Percentiles rank a stretch among this genome's conserved stretches.
Conservation (phyloP, 2,888 invertebrate genomes). For the Oeneis ivallda region DNA sequence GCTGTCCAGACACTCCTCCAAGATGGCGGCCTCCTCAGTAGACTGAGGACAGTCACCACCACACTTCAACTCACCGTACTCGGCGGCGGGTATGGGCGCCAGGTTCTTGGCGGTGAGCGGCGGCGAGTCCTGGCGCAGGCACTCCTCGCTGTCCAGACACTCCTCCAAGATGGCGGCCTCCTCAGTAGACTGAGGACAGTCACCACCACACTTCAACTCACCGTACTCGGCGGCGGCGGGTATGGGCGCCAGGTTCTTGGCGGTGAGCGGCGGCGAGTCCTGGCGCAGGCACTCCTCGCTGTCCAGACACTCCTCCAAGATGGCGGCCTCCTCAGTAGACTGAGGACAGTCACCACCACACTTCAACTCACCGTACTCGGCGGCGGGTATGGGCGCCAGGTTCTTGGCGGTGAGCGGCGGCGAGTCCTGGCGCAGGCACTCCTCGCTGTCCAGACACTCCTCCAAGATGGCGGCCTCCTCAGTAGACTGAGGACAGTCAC, state of each 20-base stretch:
- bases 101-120: slow-evolving; percentile 48
- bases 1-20: slow-evolving; percentile 57
- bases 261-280: slow-evolving; percentile 46
- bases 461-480: background rate
- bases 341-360: no score
- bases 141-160: slow-evolving; percentile 47
- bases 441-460: background rate
- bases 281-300: slow-evolving; percentile 41
- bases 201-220: background rate
- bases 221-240: slow-evolving; percentile 58
- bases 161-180: slow-evolving; percentile 58
- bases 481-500: no score
- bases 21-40: slow-evolving; percentile 49
- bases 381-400: no score
- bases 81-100: slow-evolving; percentile 53
- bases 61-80: slow-evolving; percentile 51
- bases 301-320: slow-evolving; percentile 59
- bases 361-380: no score
- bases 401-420: background rate
- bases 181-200: slow-evolving; percentile 21
- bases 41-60: no score
- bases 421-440: background rate
- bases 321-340: slow-evolving; percentile 49
- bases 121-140: slow-evolving; percentile 44
- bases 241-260: slow-evolving; percentile 51